phyloP scores from a whole-genome alignment of 2,113 vertebrate species.

The Hiodon tergisus region DNA sequence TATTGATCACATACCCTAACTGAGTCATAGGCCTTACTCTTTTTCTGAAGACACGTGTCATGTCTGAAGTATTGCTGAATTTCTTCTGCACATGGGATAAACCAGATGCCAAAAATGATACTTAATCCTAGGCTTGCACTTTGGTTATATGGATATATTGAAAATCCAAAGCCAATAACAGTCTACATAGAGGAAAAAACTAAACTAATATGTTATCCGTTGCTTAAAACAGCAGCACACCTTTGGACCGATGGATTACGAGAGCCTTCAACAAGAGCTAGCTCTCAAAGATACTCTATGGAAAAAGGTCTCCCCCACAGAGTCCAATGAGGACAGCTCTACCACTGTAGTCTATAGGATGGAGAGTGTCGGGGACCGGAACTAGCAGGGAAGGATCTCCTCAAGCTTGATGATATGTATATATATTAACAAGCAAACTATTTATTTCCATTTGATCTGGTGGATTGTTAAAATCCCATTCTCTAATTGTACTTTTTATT shows the following conservation, averaged over 20 bases:
- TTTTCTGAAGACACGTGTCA: not conserved
- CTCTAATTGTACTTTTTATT: constrained; percentile 6
- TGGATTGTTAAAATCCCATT: constrained; percentile 14
- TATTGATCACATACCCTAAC: not conserved
- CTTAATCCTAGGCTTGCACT: no score
- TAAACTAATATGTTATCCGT: constrained; percentile 85
- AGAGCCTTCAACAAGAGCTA: constrained; percentile 96
- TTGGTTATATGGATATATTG: no score
- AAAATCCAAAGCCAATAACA: not conserved
- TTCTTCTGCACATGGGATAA: not conserved
- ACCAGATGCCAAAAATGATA: not conserved
- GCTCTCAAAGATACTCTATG: constrained; percentile 96
- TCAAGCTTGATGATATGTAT: constrained; percentile 11
- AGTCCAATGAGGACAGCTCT: constrained; percentile 92
- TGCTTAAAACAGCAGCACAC: constrained; percentile 87
- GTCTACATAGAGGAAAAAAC: constrained; percentile 11
- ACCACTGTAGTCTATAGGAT: constrained; percentile 98
- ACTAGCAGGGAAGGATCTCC: constrained; percentile 22
- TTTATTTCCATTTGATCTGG: constrained; percentile 43
- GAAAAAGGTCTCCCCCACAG: constrained; percentile 89
- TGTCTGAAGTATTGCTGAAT: not conserved
- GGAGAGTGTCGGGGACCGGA: constrained; percentile 78
- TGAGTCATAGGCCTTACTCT: not conserved
- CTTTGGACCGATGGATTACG: constrained; percentile 95
- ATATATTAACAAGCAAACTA: constrained; percentile 38